Percentiles rank a stretch among this genome's conserved stretches.
Evolutionary conservation across 92 coral and sea anemone species (phyloP).

Genomic region (Ricordea florida): DNA sequence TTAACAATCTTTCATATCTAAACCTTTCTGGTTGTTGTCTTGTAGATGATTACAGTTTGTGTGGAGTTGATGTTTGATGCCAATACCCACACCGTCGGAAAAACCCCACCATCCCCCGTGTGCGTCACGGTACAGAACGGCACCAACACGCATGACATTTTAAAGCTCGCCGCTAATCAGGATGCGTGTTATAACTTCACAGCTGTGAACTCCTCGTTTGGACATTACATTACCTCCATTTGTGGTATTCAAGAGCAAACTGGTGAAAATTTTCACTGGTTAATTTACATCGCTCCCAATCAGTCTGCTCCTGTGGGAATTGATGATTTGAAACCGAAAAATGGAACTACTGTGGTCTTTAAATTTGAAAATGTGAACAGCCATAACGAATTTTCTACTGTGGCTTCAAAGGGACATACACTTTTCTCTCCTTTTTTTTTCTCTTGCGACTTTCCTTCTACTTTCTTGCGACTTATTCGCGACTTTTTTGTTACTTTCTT

Average conservation of each 20-base stretch:
- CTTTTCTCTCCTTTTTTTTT: too few relatives aligned
- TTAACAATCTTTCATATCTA: too few relatives aligned
- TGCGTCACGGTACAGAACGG: constrained; percentile 40
- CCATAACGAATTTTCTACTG: too few relatives aligned
- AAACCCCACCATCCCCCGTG: constrained; percentile 11
- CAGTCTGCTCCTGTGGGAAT: constrained; percentile 29
- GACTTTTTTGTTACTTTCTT: too few relatives aligned
- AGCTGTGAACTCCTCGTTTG: constrained; percentile 37
- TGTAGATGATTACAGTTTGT: constrained; percentile 61
- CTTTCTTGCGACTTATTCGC: too few relatives aligned
- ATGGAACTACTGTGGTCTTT: too few relatives aligned
- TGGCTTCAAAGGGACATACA: too few relatives aligned
- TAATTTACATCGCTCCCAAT: constrained; percentile 44
- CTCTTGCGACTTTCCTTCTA: too few relatives aligned
- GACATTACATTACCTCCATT: constrained; percentile 51
- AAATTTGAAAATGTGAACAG: too few relatives aligned
- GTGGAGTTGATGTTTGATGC: constrained; percentile 52
- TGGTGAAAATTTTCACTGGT: constrained; percentile 60
- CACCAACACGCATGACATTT: constrained; percentile 51
- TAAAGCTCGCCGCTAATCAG: constrained; percentile 46
- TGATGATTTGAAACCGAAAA: too few relatives aligned
- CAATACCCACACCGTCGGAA: background rate
- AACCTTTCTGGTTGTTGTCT: background rate
- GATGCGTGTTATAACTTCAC: constrained; percentile 63
- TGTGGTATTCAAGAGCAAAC: constrained; percentile 36